A percentile compares a stretch with the other conserved stretches of the same genome.
Evolutionary conservation across 1,140 invertebrate genomes (phyloP).

Genomic region (Palaemon carinicauda): DNA sequence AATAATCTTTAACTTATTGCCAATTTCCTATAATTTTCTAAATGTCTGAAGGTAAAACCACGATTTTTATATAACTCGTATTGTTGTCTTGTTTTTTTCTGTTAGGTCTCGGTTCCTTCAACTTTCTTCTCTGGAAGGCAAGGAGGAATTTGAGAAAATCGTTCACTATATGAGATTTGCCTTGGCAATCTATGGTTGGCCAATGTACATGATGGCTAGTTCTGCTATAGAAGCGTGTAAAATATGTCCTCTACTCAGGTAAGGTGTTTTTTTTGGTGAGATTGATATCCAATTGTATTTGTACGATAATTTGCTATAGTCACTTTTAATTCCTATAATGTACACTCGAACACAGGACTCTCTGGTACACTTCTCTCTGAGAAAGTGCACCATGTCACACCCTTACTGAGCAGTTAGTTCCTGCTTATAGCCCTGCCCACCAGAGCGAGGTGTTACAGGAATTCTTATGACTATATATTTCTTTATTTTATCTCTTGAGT

Average conservation of each 20-base stretch:
- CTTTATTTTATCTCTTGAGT: too few relatives aligned
- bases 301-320: too few relatives aligned
- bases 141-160: constrained; percentile 80
- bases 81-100: neutral
- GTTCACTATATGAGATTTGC: constrained; percentile 86
- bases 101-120: constrained; percentile 80
- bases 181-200: constrained; percentile 90
- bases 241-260: constrained; percentile 77
- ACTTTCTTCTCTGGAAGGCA: constrained; percentile 77
- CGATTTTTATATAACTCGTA: neutral
- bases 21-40: too few relatives aligned
- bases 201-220: constrained; percentile 82
- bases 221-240: constrained; percentile 77
- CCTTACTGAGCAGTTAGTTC: too few relatives aligned
- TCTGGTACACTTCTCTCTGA: too few relatives aligned
- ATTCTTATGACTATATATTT: too few relatives aligned
- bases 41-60: neutral
- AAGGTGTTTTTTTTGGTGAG: constrained; percentile 53
- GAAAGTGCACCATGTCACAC: too few relatives aligned
- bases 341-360: too few relatives aligned
- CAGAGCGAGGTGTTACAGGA: too few relatives aligned
- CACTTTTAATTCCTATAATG: too few relatives aligned
- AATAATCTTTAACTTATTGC: too few relatives aligned
- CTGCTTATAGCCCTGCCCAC: too few relatives aligned
- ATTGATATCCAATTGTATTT: neutral